These are phyloP conservation scores for Embidobia sp. DNA, from an alignment of 2,888 invertebrate genomes.

Conservation along the genomic window DNA sequence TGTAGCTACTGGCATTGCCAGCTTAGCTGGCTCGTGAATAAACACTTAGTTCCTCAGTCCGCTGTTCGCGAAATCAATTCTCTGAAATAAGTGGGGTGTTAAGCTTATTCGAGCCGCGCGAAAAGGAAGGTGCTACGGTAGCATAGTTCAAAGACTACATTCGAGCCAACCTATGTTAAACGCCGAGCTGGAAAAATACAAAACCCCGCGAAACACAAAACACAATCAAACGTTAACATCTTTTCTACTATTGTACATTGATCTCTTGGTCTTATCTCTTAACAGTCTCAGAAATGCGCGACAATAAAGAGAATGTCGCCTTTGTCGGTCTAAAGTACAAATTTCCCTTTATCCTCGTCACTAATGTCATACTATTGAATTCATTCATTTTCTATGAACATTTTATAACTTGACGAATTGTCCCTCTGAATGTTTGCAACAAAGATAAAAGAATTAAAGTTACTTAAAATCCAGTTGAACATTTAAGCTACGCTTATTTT, in stretches of 20 bases:
- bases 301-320: slow-evolving; percentile 26
- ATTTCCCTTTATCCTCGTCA: neutral
- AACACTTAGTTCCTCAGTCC: slow-evolving; percentile 73
- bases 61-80: slow-evolving; percentile 70
- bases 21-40: slow-evolving; percentile 71
- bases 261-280: slow-evolving; percentile 28
- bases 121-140: slow-evolving; percentile 18
- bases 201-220: slow-evolving; percentile 29
- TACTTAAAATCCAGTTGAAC: too few species aligned
- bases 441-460: too few species aligned
- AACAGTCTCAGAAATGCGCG: slow-evolving; percentile 23
- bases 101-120: slow-evolving; percentile 65
- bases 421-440: too few species aligned
- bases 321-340: slow-evolving; percentile 10
- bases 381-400: slow-evolving; percentile 1
- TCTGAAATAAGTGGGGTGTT: slow-evolving; percentile 71
- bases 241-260: slow-evolving; percentile 17
- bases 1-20: slow-evolving; percentile 54
- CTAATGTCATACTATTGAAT: slow-evolving; percentile 17
- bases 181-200: slow-evolving; percentile 33
- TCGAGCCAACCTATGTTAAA: slow-evolving; percentile 27
- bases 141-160: slow-evolving; percentile 43
- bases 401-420: neutral
- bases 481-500: too few species aligned
- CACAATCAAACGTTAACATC: slow-evolving; percentile 29